These are phyloP conservation scores for Chironomus riparius DNA, from an alignment of 2,888 invertebrate species.

Conservation along the genomic window DNA sequence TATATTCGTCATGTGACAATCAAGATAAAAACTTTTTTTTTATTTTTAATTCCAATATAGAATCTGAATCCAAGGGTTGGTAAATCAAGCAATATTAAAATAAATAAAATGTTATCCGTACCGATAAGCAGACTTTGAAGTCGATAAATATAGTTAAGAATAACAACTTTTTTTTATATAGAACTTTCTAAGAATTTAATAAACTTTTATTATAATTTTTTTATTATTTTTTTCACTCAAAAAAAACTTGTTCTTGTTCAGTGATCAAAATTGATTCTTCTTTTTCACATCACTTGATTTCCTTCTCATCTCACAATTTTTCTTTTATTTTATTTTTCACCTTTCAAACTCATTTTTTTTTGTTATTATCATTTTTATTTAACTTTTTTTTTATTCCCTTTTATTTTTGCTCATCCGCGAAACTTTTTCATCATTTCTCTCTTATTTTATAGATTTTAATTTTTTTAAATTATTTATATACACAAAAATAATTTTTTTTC, in stretches of 20 bases:
- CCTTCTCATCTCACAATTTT: neutral
- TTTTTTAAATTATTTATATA: constrained; percentile 1
- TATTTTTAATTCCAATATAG: too few relatives aligned
- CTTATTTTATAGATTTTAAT: neutral
- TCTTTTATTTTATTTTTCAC: neutral
- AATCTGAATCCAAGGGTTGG: too few relatives aligned
- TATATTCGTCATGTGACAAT: neutral
- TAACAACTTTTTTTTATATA: neutral
- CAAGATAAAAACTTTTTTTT: too few relatives aligned
- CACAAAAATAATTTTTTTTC: neutral
- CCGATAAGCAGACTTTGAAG: too few relatives aligned
- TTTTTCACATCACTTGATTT: neutral
- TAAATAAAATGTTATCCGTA: too few relatives aligned
- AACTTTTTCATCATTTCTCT: neutral
- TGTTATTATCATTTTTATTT: too few relatives aligned
- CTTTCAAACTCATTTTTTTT: too few relatives aligned
- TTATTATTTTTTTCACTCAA: neutral
- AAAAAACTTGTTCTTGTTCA: neutral
- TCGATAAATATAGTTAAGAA: neutral
- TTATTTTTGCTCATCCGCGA: neutral
- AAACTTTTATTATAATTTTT: neutral
- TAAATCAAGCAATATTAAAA: too few relatives aligned
- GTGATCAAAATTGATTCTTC: neutral
- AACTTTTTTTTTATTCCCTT: neutral
- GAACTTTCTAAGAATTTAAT: neutral